These are phyloP conservation scores for Coccyzus lansbergi DNA, from an alignment of 2,797 vertebrate species.

Conservation along the genomic window DNA sequence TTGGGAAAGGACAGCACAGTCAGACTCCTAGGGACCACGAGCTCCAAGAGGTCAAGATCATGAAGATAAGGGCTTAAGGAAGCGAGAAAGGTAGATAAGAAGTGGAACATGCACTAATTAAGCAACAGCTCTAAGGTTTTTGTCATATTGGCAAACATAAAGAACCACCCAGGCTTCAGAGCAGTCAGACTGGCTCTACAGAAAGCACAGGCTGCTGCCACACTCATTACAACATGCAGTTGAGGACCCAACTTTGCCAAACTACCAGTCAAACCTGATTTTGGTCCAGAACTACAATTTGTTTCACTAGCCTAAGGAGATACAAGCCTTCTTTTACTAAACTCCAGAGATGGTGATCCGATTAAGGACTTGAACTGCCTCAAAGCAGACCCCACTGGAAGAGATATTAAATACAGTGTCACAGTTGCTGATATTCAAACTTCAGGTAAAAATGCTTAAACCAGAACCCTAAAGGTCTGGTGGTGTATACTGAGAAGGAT, in stretches of 20 bases:
- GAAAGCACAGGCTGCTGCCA: neutral
- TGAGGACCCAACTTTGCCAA: neutral
- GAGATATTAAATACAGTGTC: fast-evolving
- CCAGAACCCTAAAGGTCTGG: neutral
- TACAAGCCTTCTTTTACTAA: neutral
- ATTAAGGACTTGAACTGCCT: neutral
- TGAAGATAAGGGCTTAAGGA: neutral
- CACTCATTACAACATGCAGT: neutral
- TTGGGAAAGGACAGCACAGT: neutral
- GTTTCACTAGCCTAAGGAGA: neutral
- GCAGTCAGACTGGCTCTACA: neutral
- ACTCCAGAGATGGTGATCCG: neutral
- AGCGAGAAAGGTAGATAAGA: neutral
- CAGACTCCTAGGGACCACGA: neutral
- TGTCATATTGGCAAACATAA: neutral
- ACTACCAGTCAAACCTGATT: neutral
- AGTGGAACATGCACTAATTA: neutral
- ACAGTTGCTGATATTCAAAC: neutral
- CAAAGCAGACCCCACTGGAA: neutral
- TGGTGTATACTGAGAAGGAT: neutral
- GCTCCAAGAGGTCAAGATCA: neutral
- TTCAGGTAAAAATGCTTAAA: neutral
- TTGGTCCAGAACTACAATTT: neutral
- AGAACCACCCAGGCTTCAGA: neutral
- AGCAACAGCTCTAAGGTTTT: neutral